Evolutionary conservation across 2,113 vertebrate genomes (phyloP), one percentile per base, ranked within the genome.

Genomic region (Gymnorhina tibicen): DNA sequence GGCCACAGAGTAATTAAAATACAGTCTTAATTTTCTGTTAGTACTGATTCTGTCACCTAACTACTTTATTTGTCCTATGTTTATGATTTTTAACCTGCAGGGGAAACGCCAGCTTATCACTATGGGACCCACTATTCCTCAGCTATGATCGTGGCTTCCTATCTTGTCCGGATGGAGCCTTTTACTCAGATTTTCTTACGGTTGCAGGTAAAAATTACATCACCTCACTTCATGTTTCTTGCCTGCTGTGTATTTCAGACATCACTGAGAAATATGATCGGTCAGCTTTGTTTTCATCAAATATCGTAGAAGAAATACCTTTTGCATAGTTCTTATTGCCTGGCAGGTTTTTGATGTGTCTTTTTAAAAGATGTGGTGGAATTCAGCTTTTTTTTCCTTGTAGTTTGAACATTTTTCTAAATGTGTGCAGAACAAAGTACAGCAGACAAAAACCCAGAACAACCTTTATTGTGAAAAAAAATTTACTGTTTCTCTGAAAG

Each of bases 71-170:
- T 87, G 17, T 53, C 41, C 63, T 91, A 13, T 33, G 64, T 88
- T 66, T 50, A 13, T 88, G 30, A 18, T 59, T 79, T 92, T 80
- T 87, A 15, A 88, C 58, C 49, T 52, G 28, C 94, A 99, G 99
- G 99, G 55, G 99, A 99, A 97, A 99, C 99, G 12, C 99, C 99
- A 16, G 99, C 99, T 1, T 99, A 99, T 88, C 99, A 99, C 97
- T 99, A 99, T 27, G 99, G 99, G 56, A 99, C 99, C 10, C 99
- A 99, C 97, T 99, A 99, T 89, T 99, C 99, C 7, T 99, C 99
- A 1, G 99, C 99, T 85, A 99, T 99, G 99, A 99, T 99, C 6
- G 99, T 99, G 33, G 99, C 99, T 35, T 99, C 99, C 0, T 99
- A 99, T 33, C 98, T 99, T 32, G 98, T 99, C 68, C 98, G 99